Percentiles rank a stretch among this genome's conserved stretches.
Evolutionary conservation across 2,888 invertebrate genomes (phyloP).

Genomic region (Chrysotoxum bicinctum): DNA sequence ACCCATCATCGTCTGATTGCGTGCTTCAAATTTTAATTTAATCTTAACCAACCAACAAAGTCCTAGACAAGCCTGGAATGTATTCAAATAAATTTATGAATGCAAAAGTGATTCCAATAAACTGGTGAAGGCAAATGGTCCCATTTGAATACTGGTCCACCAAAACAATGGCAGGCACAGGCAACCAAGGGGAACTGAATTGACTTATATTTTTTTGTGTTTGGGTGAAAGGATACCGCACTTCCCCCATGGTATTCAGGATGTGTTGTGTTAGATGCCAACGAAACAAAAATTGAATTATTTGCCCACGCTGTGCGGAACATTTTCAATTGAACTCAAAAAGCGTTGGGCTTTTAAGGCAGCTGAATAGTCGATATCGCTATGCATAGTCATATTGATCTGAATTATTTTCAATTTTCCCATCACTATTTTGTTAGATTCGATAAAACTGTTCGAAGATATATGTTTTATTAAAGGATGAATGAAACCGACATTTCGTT

Average conservation of each 20-base stretch:
- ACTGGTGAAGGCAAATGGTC: neutral
- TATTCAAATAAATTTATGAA: slow-evolving; percentile 2
- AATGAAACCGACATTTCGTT: slow-evolving; percentile 16
- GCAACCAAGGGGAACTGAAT: neutral
- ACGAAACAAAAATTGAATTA: neutral
- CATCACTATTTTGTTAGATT: neutral
- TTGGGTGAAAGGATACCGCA: neutral
- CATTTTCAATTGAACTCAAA: slow-evolving; percentile 24
- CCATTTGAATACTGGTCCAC: neutral
- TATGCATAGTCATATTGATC: slow-evolving; percentile 5
- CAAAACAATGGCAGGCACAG: neutral
- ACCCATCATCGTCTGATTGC: slow-evolving; percentile 21
- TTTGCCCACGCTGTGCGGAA: neutral
- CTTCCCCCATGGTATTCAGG: neutral
- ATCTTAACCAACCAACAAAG: neutral
- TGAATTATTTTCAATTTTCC: neutral
- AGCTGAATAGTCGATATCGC: neutral
- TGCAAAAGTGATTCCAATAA: slow-evolving; percentile 29
- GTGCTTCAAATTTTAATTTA: neutral
- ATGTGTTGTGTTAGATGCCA: slow-evolving; percentile 8
- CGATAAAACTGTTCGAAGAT: neutral
- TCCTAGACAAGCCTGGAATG: neutral
- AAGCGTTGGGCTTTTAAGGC: slow-evolving; percentile 9
- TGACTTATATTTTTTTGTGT: too few relatives aligned
- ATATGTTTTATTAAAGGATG: slow-evolving; percentile 10